Evolutionary conservation across 2,888 invertebrate species (phyloP).

Genomic region (Heterodera filipjevi): DNA sequence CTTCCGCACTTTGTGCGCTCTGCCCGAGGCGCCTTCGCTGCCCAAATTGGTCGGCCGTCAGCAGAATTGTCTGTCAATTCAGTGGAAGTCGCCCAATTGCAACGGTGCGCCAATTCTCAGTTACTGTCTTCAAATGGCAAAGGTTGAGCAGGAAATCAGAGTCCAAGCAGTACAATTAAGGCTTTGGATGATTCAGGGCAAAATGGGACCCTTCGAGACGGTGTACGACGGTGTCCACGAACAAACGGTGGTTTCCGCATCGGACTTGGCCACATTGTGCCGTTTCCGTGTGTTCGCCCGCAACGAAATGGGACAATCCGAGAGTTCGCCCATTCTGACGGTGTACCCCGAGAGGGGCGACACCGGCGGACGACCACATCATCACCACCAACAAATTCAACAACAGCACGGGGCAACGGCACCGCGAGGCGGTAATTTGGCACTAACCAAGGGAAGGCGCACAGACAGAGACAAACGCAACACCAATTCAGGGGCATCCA

Average conservation of each 20-base stretch:
- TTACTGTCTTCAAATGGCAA: conserved; percentile 46
- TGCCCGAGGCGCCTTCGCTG: conserved; percentile 73
- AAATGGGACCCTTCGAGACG: conserved; percentile 40
- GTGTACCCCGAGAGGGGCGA: conserved; percentile 21
- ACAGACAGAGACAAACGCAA: background rate
- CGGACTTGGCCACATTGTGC: conserved; percentile 76
- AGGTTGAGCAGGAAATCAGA: conserved; percentile 30
- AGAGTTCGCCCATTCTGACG: conserved; percentile 34
- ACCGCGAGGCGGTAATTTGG: background rate
- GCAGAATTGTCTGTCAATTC: conserved; percentile 42
- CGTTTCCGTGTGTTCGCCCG: conserved; percentile 83
- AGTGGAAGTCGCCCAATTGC: conserved; percentile 46
- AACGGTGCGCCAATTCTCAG: conserved; percentile 40
- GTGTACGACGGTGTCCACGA: conserved; percentile 48
- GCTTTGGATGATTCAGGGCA: conserved; percentile 38
- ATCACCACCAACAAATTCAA: conserved; percentile 24
- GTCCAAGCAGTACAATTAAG: background rate
- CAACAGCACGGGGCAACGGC: background rate
- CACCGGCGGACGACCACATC: conserved; percentile 15
- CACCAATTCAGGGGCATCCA: background rate
- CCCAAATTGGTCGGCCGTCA: conserved; percentile 41
- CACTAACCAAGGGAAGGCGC: background rate
- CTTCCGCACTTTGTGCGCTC: conserved; percentile 79
- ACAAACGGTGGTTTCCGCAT: conserved; percentile 70
- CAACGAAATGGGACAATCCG: conserved; percentile 68